Evolutionary conservation across 92 coral and sea anemone species (phyloP).

Genomic region (Paramuricea clavata): DNA sequence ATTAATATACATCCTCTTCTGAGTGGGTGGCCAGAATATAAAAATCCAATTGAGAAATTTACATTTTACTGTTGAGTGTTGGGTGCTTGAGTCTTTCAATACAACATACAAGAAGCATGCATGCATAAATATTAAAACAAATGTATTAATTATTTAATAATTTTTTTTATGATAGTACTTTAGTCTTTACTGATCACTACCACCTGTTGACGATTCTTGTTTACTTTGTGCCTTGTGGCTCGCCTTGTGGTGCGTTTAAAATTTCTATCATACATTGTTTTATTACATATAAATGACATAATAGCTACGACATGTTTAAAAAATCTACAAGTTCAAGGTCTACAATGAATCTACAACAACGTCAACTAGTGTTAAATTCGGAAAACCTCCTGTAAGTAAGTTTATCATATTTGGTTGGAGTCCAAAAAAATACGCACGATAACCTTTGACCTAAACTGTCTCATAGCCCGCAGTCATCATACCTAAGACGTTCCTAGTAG

Average conservation of each 20-base stretch:
- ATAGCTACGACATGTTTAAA: background rate
- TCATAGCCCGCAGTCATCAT: background rate
- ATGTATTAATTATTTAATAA: no score
- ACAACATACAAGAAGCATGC: background rate
- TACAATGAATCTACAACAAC: no score
- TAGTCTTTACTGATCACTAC: background rate
- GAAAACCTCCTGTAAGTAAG: background rate
- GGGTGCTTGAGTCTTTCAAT: background rate
- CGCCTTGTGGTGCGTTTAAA: background rate
- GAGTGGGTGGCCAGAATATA: background rate
- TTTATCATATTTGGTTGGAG: background rate
- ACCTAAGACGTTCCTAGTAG: background rate
- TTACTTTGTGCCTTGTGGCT: background rate
- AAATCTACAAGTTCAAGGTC: background rate
- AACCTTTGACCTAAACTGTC: slow-evolving; percentile 16
- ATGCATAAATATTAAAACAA: no score
- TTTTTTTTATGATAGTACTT: no score
- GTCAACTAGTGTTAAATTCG: no score
- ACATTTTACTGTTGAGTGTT: background rate
- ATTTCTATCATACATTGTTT: background rate
- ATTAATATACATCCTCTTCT: no score
- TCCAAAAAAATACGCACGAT: background rate
- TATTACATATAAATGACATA: background rate
- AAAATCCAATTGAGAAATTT: background rate
- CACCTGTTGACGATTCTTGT: background rate